Base-by-base conservation (phyloP, 2,888 invertebrate species). In the Timema podura region DNA sequence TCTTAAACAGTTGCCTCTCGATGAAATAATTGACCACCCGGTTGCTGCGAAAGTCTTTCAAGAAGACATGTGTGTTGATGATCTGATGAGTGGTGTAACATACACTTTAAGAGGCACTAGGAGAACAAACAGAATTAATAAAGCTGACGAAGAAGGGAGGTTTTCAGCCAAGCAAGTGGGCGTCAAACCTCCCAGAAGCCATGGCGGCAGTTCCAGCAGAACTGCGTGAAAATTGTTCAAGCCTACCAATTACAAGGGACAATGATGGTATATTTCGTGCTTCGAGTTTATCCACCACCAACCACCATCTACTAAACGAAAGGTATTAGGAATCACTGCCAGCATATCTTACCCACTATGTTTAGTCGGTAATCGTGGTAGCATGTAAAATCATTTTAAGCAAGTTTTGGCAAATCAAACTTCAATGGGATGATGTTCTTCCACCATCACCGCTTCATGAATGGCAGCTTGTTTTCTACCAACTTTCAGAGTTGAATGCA, bases 371-470 rank as follows among this genome's bases (percentile, higher is more conserved):
- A 11, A 9, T n/a, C 9, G 15, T 75, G 1, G 69, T 76, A 30
- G 64, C n/a, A 9, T 73, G 74, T 8, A 76, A 76, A 67, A 48
- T 74, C 7, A 64, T 76, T 10, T 68, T 76, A 68, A 76, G 76
- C 65, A 10, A 72, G 11, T 46, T 76, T 2, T 77, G 76, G 76
- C 69, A 71, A 45, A 15, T 70, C 2, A 73, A 76, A 8, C 13
- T 73, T n/a, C 70, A 59, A 8, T 78, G 77, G 78, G 77, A 77
- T 69, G 74, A 76, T 8, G 61, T 66, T 1, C 64, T 76, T 0
- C 75, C 75, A 9, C 6, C 44, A 6, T n/a, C 45, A 5, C 49
- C 69, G 8, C 47, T 30, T 30, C 30, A 30, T 30, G 30, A 30
- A 30, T 30, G 30, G 30, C 30, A 30, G 30, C 3, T 30, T 13